Evolutionary conservation across 2,113 vertebrate species (phyloP).

Genomic region (Zingel zingel): DNA sequence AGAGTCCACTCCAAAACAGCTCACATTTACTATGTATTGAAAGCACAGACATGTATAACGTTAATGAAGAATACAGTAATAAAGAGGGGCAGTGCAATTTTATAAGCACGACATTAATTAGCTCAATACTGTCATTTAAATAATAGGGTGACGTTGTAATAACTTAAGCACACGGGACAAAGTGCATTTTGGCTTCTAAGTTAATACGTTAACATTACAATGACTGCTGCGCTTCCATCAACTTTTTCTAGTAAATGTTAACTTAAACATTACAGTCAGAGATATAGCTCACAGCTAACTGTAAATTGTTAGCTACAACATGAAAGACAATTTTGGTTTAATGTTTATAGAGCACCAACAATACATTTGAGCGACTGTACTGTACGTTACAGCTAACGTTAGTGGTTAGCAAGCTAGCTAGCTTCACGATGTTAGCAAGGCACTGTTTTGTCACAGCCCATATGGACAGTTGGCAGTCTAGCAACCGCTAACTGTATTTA

Average conservation of each 20-base stretch:
- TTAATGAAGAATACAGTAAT: not conserved
- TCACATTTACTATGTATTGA: not conserved
- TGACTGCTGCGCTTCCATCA: slow-evolving; percentile 8
- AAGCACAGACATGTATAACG: not conserved
- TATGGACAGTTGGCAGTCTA: not conserved
- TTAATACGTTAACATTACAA: not conserved
- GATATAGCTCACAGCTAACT: not conserved
- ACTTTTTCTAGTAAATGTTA: slow-evolving; percentile 19
- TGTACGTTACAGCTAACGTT: slow-evolving; percentile 35
- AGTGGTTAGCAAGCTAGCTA: slow-evolving; percentile 66
- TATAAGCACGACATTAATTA: not conserved
- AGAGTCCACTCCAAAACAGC: not conserved
- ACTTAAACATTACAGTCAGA: slow-evolving; percentile 14
- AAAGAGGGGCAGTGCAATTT: not conserved
- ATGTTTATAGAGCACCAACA: not conserved
- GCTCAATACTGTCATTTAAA: not conserved
- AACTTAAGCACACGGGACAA: not conserved
- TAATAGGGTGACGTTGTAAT: not conserved
- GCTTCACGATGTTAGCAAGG: slow-evolving; percentile 63
- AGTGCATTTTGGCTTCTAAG: slow-evolving; percentile 28
- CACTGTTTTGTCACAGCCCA: slow-evolving; percentile 25
- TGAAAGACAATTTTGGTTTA: accelerated
- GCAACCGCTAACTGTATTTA: not conserved
- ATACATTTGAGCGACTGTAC: not conserved
- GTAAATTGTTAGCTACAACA: not conserved